Percentiles rank a stretch among this genome's conserved stretches.
phyloP scores from a whole-genome alignment of 2,797 vertebrate species.

The Sebastes vulpes region DNA sequence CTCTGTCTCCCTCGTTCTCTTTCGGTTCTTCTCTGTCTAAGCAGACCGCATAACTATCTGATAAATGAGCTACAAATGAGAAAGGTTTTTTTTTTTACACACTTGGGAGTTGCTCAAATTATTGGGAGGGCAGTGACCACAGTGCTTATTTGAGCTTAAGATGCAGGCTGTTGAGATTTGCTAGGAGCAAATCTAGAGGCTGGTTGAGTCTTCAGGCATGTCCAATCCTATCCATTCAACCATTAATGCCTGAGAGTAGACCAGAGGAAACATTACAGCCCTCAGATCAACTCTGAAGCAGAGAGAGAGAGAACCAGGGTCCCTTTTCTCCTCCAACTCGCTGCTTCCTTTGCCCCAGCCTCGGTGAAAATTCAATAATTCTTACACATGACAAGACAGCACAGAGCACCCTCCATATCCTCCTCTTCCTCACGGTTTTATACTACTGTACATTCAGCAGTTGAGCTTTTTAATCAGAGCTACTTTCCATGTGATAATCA shows the following conservation, averaged over 20 bases:
- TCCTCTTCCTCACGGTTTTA: constrained; percentile 25
- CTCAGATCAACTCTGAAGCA: constrained; percentile 62
- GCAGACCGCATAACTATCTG: constrained; percentile 50
- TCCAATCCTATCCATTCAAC: constrained; percentile 85
- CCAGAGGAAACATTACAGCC: constrained; percentile 78
- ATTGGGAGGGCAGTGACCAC: constrained; percentile 68
- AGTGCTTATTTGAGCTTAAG: constrained; percentile 75
- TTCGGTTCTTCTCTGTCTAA: constrained; percentile 21
- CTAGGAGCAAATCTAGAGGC: constrained; percentile 74
- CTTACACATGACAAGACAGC: constrained; percentile 58
- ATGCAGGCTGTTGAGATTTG: constrained; percentile 68
- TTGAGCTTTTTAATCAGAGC: constrained; percentile 41
- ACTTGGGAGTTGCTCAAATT: constrained; percentile 67
- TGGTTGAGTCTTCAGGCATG: constrained; percentile 77
- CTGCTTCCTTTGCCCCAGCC: constrained; percentile 31
- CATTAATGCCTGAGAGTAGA: constrained; percentile 82
- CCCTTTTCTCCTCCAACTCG: constrained; percentile 53
- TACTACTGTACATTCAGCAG: constrained; percentile 29
- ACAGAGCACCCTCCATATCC: constrained; percentile 18
- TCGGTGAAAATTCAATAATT: constrained; percentile 48
- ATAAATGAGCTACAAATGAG: constrained; percentile 68
- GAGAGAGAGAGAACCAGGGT: constrained; percentile 38
- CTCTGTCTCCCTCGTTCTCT: background rate
- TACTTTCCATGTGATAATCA: constrained; percentile 28
- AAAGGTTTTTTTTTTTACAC: constrained; percentile 39